Base-by-base conservation (phyloP, 2,797 vertebrate genomes). In the Gallirallus australis region DNA sequence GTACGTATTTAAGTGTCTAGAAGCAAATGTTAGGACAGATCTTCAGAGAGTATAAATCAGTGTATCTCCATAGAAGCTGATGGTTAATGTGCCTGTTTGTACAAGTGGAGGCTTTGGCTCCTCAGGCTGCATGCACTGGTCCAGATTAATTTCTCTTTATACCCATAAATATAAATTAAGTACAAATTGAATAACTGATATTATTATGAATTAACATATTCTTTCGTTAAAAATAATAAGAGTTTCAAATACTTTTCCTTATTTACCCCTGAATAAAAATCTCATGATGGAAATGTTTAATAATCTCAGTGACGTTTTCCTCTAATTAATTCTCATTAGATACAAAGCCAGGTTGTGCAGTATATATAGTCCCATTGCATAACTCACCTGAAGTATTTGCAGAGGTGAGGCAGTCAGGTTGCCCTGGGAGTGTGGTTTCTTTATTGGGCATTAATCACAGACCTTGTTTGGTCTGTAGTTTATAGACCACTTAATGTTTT, bases 401-500 rank as follows among this genome's bases (percentile, higher is more conserved):
- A 65, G 82, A 71, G 75, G 63, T 90, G 60, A 93, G 75, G 57
- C 80, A 81, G 35, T 82, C 68, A 69, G 7, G 30, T 92, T 90
- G n/a, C 70, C 28, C 69, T 56, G 57, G 39, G 54, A 92, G 23
- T 75, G 28, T 83, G 39, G 40, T 90, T 95, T 69, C 52, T 66
- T 93, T 47, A 31, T 75, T 91, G 59, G 56, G 48, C 76, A 60
- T 95, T 94, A 93, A 94, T 94, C 77, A 66, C 45, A 35, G 60
- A 60, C 69, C 59, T 68, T 76, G 31, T 82, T 95, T 96, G 53
- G 56, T 48, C 66, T 94, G 24, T 87, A 78, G 42, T 81, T 69
- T 86, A 65, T 94, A 79, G 88, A 69, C 31, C 64, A 76, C 57
- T 83, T 94, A 93, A 77, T 90, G 65, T 93, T 95, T 96, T 88